Percentiles rank a stretch among this genome's conserved stretches.
Conservation (phyloP, 2,113 vertebrate genomes). For the Brachyhypopomus gauderio region DNA sequence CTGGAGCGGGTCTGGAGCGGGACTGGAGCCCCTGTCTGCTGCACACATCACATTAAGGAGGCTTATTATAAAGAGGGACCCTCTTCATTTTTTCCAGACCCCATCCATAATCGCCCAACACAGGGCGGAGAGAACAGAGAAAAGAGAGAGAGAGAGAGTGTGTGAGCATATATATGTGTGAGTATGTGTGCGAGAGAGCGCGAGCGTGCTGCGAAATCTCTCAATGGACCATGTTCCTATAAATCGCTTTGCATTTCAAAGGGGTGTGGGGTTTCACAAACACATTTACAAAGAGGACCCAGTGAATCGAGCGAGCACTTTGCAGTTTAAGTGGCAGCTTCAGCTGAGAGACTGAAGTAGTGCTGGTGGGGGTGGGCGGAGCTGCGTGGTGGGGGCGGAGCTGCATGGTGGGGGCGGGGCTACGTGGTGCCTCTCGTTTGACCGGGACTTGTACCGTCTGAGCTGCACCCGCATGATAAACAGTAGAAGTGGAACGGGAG, state of each 20-base stretch:
- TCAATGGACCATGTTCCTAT: conserved; percentile 71
- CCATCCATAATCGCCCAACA: conserved; percentile 75
- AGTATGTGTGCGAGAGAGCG: neutral
- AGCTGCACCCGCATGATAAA: conserved; percentile 60
- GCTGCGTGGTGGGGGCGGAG: conserved; percentile 45
- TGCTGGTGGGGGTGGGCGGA: neutral
- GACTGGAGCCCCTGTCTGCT: conserved; percentile 69
- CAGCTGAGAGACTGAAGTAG: conserved; percentile 12
- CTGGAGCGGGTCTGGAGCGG: too few relatives aligned
- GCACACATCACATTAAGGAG: conserved; percentile 79
- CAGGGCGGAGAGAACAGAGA: conserved; percentile 70
- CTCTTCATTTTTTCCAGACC: conserved; percentile 74
- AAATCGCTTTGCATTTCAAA: conserved; percentile 69
- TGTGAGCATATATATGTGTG: conserved; percentile 55
- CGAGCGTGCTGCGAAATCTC: conserved; percentile 54
- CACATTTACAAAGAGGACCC: conserved; percentile 69
- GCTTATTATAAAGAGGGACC: conserved; percentile 81
- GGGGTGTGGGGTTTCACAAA: conserved; percentile 67
- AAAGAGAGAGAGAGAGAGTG: conserved; percentile 43
- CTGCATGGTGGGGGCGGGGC: too few relatives aligned
- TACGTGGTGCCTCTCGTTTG: conserved; percentile 61
- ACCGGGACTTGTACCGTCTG: conserved; percentile 62
- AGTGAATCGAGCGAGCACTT: conserved; percentile 66
- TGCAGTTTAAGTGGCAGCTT: conserved; percentile 55
- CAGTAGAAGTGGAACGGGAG: conserved; percentile 54